Percentiles rank a stretch among this genome's conserved stretches.
phyloP scores from a whole-genome alignment of 2,888 invertebrate species.

The Drosophila tripunctata region DNA sequence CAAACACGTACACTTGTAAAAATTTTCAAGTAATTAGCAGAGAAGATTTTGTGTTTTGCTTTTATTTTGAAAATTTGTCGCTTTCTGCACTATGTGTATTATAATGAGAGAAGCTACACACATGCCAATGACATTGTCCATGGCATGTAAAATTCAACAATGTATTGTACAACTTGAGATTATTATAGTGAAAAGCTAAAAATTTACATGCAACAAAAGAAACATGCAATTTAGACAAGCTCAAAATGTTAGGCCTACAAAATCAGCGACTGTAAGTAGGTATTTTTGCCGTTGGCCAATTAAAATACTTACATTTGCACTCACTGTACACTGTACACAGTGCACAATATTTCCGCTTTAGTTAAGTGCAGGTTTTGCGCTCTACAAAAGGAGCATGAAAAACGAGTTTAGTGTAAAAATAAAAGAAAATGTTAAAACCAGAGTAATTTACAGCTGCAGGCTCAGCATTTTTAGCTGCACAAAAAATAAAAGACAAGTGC shows the following conservation, averaged over 20 bases:
- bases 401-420: slow-evolving; percentile 14
- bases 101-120: slow-evolving; percentile 74
- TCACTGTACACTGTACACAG: too few species aligned
- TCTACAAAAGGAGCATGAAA: slow-evolving; percentile 29
- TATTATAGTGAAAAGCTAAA: slow-evolving; percentile 43
- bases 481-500: neutral
- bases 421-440: neutral
- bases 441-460: slow-evolving; percentile 9
- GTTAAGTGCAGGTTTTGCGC: slow-evolving; percentile 33
- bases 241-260: slow-evolving; percentile 22
- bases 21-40: slow-evolving; percentile 34
- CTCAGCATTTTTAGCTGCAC: neutral
- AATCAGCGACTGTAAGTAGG: slow-evolving; percentile 6
- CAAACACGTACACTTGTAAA: slow-evolving; percentile 2
- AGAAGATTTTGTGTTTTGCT: slow-evolving; percentile 27
- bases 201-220: slow-evolving; percentile 43
- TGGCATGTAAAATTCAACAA: slow-evolving; percentile 15
- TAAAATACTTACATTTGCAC: slow-evolving; percentile 64
- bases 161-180: slow-evolving; percentile 5
- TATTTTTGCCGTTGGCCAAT: slow-evolving; percentile 55
- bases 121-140: slow-evolving; percentile 69
- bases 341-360: slow-evolving; percentile 65
- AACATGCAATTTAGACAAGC: slow-evolving; percentile 37
- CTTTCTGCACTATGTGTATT: slow-evolving; percentile 47
- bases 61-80: slow-evolving; percentile 47